A percentile compares a stretch with the other conserved stretches of the same genome.
Evolutionary conservation across 2,113 vertebrate genomes (phyloP).

Genomic region (Peromyscus polionotus): DNA sequence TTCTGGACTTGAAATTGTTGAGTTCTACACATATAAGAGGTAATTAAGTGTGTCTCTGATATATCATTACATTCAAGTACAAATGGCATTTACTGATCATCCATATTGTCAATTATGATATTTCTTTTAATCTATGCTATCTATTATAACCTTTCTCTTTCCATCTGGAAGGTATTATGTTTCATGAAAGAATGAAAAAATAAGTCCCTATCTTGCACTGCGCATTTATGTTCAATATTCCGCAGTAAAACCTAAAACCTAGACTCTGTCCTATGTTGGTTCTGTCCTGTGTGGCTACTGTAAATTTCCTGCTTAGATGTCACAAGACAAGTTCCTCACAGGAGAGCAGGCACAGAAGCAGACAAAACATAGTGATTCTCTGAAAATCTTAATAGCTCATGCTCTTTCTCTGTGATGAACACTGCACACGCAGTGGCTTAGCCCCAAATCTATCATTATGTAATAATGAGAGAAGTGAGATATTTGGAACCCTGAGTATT

Average conservation of each 20-base stretch:
- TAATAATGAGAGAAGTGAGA: not conserved
- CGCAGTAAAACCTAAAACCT: not conserved
- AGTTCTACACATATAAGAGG: not conserved
- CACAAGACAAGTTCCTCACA: not conserved
- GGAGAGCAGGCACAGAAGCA: not conserved
- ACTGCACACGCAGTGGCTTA: not conserved
- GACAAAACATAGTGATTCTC: not conserved
- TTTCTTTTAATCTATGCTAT: not conserved
- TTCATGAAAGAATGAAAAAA: not conserved
- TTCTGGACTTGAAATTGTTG: constrained; percentile 14
- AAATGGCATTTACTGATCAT: not conserved
- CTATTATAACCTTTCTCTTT: not conserved
- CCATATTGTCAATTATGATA: not conserved
- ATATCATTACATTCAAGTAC: not conserved
- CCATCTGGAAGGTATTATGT: not conserved
- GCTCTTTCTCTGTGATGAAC: not conserved
- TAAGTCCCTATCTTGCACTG: not conserved
- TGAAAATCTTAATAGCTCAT: not conserved
- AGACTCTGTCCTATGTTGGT: not conserved
- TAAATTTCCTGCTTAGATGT: not conserved
- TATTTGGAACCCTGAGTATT: not conserved
- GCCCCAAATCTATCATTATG: not conserved
- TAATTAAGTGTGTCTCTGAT: not conserved
- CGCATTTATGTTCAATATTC: constrained; percentile 10
- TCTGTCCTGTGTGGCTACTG: not conserved